A percentile compares a stretch with the other conserved stretches of the same genome.
These are phyloP conservation scores for Tenualosa ilisha DNA, from an alignment of 2,797 vertebrate genomes.

Conservation along the genomic window DNA sequence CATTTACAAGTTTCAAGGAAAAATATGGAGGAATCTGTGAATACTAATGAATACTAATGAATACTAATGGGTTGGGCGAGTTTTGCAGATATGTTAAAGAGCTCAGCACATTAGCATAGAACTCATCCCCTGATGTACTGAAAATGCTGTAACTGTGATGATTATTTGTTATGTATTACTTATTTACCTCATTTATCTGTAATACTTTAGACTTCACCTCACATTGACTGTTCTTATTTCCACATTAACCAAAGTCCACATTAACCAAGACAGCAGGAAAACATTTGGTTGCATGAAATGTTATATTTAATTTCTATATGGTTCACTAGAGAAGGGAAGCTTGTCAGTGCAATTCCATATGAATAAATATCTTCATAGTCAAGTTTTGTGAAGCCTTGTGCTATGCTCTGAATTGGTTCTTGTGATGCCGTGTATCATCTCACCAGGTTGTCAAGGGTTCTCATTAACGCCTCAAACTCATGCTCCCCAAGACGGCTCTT, in stretches of 20 bases:
- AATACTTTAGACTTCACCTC: too few species aligned
- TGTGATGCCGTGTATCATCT: conserved; percentile 43
- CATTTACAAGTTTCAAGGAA: neutral
- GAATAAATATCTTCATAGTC: neutral
- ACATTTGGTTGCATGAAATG: neutral
- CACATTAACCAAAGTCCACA: neutral
- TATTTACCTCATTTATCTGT: neutral
- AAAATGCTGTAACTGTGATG: neutral
- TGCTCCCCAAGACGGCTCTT: conserved; percentile 93
- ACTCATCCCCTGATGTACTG: neutral
- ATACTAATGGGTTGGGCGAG: neutral
- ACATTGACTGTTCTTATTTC: neutral
- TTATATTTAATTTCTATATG: neutral
- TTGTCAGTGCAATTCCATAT: too few species aligned
- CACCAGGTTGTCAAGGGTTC: conserved; percentile 96
- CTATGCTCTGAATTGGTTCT: neutral
- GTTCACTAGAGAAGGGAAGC: neutral
- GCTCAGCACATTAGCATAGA: neutral
- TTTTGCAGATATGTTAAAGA: neutral
- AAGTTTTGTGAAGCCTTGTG: neutral
- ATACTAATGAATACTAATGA: neutral
- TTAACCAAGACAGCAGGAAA: neutral
- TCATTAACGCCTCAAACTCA: conserved; percentile 96
- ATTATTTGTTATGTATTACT: neutral
- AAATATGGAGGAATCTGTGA: neutral